A percentile compares a stretch with the other conserved stretches of the same genome.
Evolutionary conservation across 1,140 invertebrate species (phyloP).

Genomic region (Dolichoris vasculosae): DNA sequence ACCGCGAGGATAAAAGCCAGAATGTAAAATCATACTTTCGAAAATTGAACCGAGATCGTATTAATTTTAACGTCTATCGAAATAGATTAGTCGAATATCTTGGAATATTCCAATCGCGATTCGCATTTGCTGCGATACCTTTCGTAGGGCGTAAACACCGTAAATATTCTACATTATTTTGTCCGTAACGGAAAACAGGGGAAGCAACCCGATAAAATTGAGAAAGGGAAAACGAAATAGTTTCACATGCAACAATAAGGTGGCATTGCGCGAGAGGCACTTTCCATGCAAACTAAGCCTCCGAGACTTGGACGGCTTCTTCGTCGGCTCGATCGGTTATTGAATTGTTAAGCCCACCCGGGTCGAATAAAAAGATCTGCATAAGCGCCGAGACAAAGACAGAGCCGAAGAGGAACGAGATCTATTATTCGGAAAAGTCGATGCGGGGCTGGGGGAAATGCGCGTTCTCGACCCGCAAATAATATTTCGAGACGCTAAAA

Average conservation of each 20-base stretch:
- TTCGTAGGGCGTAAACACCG: neutral
- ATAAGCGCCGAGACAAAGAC: constrained; percentile 52
- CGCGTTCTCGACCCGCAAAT: constrained; percentile 60
- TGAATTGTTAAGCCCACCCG: constrained; percentile 72
- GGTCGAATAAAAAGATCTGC: constrained; percentile 69
- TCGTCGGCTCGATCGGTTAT: constrained; percentile 68
- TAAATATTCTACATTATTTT: constrained; percentile 20
- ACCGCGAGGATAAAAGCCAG: neutral
- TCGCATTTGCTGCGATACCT: neutral
- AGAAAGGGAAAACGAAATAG: constrained; percentile 15
- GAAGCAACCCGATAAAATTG: neutral
- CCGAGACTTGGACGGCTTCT: constrained; percentile 51
- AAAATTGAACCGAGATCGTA: neutral
- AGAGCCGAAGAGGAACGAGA: constrained; percentile 20
- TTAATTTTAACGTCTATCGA: neutral
- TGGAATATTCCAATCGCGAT: too few species aligned
- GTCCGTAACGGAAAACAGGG: too few species aligned
- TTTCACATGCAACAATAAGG: neutral
- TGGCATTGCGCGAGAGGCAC: constrained; percentile 55
- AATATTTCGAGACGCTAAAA: constrained; percentile 74
- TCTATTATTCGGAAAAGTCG: neutral
- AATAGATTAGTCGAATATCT: neutral
- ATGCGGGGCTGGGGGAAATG: neutral
- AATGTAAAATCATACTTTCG: neutral
- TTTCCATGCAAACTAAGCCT: constrained; percentile 70